Percentiles rank a stretch among this genome's conserved stretches.
phyloP scores from a whole-genome alignment of 2,797 vertebrate species.

The Mionectes olivaceus region DNA sequence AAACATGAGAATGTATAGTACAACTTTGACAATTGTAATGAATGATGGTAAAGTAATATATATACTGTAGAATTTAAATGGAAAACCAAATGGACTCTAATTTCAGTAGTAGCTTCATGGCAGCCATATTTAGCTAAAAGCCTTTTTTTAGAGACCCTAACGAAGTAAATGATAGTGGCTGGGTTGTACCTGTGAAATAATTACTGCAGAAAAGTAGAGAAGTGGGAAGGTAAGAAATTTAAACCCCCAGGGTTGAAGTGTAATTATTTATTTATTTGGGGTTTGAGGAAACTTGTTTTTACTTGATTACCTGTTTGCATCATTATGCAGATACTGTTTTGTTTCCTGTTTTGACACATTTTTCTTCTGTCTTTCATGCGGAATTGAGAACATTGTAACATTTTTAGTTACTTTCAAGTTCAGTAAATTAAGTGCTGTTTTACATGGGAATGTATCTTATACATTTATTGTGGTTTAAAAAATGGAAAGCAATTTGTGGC shows the following conservation, averaged over 20 bases:
- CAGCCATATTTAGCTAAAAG: not conserved
- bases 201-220: not conserved
- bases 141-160: not conserved
- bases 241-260: not conserved
- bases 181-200: not conserved
- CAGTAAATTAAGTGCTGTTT: slow-evolving; percentile 3
- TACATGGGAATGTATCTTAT: not conserved
- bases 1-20: not conserved
- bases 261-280: not conserved
- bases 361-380: not conserved
- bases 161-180: not conserved
- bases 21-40: not conserved
- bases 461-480: slow-evolving; percentile 30
- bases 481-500: slow-evolving; percentile 48
- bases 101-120: not conserved
- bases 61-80: not conserved
- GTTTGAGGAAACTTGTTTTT: not conserved
- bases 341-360: not conserved
- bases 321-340: not conserved
- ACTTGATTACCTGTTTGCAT: not conserved
- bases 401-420: slow-evolving; percentile 19
- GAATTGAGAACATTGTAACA: not conserved
- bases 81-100: not conserved
- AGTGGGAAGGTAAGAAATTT: not conserved
- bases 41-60: not conserved